Percentiles rank a stretch among this genome's conserved stretches.
Evolutionary conservation across 2,888 invertebrate genomes (phyloP).

Genomic region (Mesopsocus fuscifrons): DNA sequence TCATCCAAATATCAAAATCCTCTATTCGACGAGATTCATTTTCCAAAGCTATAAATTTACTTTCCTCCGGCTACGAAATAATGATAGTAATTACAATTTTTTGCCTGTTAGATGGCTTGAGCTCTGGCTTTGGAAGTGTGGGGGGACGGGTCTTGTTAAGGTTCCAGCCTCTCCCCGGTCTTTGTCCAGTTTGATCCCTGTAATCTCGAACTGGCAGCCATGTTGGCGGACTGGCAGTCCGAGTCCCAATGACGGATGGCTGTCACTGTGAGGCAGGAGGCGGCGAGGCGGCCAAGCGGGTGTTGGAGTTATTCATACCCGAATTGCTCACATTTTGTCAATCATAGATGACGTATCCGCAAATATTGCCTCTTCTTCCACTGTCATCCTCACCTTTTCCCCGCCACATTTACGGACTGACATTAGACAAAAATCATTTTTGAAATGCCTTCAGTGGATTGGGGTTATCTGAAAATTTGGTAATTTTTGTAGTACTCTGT

Average conservation of each 20-base stretch:
- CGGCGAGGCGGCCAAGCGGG: too few species aligned
- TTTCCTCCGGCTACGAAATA: constrained; percentile 10
- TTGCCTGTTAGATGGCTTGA: constrained; percentile 4
- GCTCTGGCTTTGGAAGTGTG: background rate
- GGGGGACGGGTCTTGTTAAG: background rate
- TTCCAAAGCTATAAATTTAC: constrained; percentile 3
- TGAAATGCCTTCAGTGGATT: too few species aligned
- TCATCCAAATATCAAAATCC: constrained; percentile 1
- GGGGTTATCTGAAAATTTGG: too few species aligned
- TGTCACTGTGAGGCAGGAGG: background rate
- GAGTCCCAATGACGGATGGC: too few species aligned
- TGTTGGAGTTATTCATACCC: background rate
- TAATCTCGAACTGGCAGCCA: background rate
- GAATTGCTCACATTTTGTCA: background rate
- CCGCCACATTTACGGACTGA: background rate
- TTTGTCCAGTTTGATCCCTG: background rate
- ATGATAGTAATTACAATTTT: constrained; percentile 9
- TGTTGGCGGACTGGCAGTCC: too few species aligned
- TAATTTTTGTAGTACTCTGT: too few species aligned
- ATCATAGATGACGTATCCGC: too few species aligned
- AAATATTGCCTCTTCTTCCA: background rate
- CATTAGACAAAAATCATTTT: too few species aligned
- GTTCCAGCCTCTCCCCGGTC: background rate
- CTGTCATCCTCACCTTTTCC: background rate
- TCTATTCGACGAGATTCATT: constrained; percentile 5